These are phyloP conservation scores for Temnopleurus reevesii DNA, from an alignment of 53 echinoderm and acorn worm genomes.

Conservation along the genomic window DNA sequence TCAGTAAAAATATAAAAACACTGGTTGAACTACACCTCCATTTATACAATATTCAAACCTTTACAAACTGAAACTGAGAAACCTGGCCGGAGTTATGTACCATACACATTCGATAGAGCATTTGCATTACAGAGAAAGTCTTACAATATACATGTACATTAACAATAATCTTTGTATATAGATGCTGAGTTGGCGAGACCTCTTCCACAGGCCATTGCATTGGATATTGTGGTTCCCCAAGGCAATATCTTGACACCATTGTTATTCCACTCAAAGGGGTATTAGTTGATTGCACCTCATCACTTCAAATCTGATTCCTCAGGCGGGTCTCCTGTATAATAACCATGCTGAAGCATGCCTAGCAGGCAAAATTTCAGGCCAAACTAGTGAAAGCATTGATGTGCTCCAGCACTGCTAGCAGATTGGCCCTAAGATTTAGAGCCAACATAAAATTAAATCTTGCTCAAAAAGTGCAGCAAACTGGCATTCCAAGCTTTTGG, in stretches of 20 bases:
- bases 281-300: neutral
- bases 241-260: too few species aligned
- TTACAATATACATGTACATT: neutral
- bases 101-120: too few species aligned
- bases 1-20: too few species aligned
- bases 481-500: too few species aligned
- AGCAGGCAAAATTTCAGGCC: neutral
- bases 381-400: neutral
- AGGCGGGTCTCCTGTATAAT: neutral
- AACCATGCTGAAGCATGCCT: neutral
- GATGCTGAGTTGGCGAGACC: neutral
- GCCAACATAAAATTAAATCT: too few species aligned
- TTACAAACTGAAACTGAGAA: too few species aligned
- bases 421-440: neutral
- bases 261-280: neutral
- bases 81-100: too few species aligned
- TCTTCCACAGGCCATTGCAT: neutral
- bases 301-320: constrained; percentile 16
- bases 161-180: neutral
- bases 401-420: neutral
- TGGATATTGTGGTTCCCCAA: too few species aligned
- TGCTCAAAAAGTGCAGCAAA: too few species aligned
- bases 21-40: too few species aligned
- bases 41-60: too few species aligned
- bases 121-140: neutral